Evolutionary conservation across 2,888 invertebrate genomes (phyloP), one percentile per base, ranked within the genome.

Genomic region (Julus scanicus): DNA sequence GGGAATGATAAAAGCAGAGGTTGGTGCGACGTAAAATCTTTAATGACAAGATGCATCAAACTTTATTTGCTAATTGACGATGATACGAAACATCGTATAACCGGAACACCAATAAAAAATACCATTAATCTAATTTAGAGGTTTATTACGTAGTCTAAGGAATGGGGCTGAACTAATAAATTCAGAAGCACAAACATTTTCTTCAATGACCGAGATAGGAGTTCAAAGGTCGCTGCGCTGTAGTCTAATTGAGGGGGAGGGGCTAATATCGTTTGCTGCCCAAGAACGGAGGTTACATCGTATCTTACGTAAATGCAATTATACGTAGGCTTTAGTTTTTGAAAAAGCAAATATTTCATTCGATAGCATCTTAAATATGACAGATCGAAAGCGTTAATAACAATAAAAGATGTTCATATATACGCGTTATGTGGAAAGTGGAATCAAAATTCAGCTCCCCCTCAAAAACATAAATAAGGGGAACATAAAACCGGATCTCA

Each of bases 101-200:
- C 63, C n/a, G n/a, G 63, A 15, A 6, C 44, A 6, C 44, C 44
- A 44, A 63, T 15, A 15, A 63, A 63, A 17, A 63, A 63, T 63
- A 17, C 63, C 63, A 63, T 63, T 63, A 63, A 63, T 63, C 63
- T 63, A 17, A 17, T 63, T 63, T n/a, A n/a, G 63, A 44, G 17
- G 63, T 63, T 63, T 63, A 63, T 63, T n/a, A 63, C 63, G n/a
- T n/a, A 63, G 63, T n/a, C 3, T n/a, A 13, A 5, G 15, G 17
- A 63, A 63, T 63, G 63, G 63, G 63, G n/a, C 63, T 63, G 63
- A n/a, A 17, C 63, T n/a, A 63, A 63, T 63, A 63, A n/a, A 63
- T 63, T 17, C 15, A 63, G 15, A 53, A 53, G 15, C 5, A 48
- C 2, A 53, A 53, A 6, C 11, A 63, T 15, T 63, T 17, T n/a